These are phyloP conservation scores for Siniperca scherzeri DNA, from an alignment of 2,797 vertebrate species.

Conservation along the genomic window DNA sequence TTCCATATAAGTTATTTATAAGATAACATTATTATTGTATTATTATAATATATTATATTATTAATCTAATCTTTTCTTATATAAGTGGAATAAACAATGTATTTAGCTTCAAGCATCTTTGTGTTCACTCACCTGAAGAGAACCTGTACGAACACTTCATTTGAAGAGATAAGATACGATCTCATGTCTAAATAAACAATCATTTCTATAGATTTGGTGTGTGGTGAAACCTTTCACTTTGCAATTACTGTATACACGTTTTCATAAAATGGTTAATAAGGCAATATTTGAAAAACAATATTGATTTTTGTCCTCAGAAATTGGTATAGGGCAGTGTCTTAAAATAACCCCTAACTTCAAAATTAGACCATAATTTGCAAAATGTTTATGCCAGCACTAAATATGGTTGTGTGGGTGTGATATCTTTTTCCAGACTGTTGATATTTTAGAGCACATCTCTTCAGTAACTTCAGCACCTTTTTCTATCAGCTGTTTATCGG, in stretches of 20 bases:
- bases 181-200: neutral
- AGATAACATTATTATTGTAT: neutral
- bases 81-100: neutral
- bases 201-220: neutral
- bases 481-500: slow-evolving; percentile 37
- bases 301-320: neutral
- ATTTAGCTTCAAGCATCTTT: neutral
- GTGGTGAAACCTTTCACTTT: neutral
- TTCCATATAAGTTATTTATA: neutral
- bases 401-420: neutral
- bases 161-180: neutral
- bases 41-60: too few species aligned
- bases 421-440: neutral
- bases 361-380: neutral
- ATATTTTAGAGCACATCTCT: slow-evolving; percentile 19
- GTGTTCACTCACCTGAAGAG: too few species aligned
- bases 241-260: neutral
- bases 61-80: too few species aligned
- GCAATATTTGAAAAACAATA: neutral
- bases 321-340: neutral
- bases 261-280: neutral
- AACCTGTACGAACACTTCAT: too few species aligned
- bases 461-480: slow-evolving; percentile 13
- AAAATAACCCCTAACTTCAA: neutral
- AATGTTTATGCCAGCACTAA: neutral